phyloP scores from a whole-genome alignment of 2,888 invertebrate species.

The Pheosia tremula region DNA sequence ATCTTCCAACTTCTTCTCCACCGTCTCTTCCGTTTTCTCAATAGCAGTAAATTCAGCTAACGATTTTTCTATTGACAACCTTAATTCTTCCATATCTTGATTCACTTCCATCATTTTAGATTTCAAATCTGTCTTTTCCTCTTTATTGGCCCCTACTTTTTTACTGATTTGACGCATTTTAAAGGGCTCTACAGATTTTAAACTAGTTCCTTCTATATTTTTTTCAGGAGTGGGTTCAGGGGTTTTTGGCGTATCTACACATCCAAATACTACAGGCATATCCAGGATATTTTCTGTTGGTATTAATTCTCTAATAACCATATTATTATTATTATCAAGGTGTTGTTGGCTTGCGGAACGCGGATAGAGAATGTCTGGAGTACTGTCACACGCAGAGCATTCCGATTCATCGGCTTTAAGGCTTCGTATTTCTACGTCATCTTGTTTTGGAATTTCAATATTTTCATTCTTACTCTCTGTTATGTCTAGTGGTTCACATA shows the following conservation, averaged over 20 bases:
- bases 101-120: constrained; percentile 78
- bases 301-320: constrained; percentile 63
- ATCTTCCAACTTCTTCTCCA: constrained; percentile 46
- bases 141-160: constrained; percentile 10
- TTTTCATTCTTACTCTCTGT: background rate
- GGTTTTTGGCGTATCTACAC: constrained; percentile 51
- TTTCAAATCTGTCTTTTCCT: constrained; percentile 70
- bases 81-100: constrained; percentile 74
- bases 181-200: background rate
- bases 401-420: constrained; percentile 51
- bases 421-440: constrained; percentile 47
- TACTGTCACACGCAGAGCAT: constrained; percentile 46
- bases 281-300: constrained; percentile 39
- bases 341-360: constrained; percentile 64
- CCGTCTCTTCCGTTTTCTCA: constrained; percentile 59
- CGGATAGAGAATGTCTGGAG: constrained; percentile 67
- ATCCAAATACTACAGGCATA: constrained; percentile 54
- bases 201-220: constrained; percentile 2
- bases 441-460: constrained; percentile 23
- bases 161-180: background rate
- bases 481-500: constrained; percentile 4
- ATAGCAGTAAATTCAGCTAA: constrained; percentile 69
- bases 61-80: constrained; percentile 72
- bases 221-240: constrained; percentile 30
- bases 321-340: constrained; percentile 65